Conservation (phyloP, 1,140 invertebrate genomes). For the Drosophila burlai region DNA sequence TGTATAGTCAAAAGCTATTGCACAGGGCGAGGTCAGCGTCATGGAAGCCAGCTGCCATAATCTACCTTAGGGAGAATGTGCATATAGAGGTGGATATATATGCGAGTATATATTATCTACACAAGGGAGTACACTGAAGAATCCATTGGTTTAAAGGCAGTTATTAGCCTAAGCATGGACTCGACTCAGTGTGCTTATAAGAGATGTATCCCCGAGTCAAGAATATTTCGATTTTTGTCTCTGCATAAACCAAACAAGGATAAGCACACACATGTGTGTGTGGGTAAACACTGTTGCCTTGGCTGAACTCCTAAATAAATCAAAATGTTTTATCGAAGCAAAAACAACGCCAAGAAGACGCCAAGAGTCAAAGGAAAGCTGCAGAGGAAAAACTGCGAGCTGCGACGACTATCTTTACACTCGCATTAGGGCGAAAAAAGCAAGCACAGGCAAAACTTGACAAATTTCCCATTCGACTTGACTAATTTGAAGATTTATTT, state of each 20-base stretch:
- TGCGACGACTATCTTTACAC: slow-evolving; percentile 34
- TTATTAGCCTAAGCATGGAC: not conserved
- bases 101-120: slow-evolving; percentile 1
- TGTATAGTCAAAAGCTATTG: slow-evolving; percentile 53
- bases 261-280: not conserved
- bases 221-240: slow-evolving; percentile 1
- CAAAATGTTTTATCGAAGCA: slow-evolving; percentile 45
- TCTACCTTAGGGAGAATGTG: slow-evolving; percentile 14
- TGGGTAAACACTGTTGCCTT: slow-evolving; percentile 32
- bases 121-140: not conserved
- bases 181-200: not conserved
- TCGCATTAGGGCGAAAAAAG: slow-evolving; percentile 1
- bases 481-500: slow-evolving; percentile 59
- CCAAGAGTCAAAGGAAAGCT: slow-evolving; percentile 9
- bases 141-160: not conserved
- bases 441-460: slow-evolving; percentile 22
- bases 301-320: slow-evolving; percentile 53
- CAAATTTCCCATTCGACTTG: slow-evolving; percentile 52
- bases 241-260: slow-evolving; percentile 6
- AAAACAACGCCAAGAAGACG: slow-evolving; percentile 1
- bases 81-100: slow-evolving; percentile 8
- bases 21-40: slow-evolving; percentile 41
- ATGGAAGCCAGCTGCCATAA: slow-evolving; percentile 29
- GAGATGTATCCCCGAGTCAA: not conserved
- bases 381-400: slow-evolving; percentile 28